Conservation (phyloP, 2,797 vertebrate genomes). For the Chiroxiphia lanceolata region DNA sequence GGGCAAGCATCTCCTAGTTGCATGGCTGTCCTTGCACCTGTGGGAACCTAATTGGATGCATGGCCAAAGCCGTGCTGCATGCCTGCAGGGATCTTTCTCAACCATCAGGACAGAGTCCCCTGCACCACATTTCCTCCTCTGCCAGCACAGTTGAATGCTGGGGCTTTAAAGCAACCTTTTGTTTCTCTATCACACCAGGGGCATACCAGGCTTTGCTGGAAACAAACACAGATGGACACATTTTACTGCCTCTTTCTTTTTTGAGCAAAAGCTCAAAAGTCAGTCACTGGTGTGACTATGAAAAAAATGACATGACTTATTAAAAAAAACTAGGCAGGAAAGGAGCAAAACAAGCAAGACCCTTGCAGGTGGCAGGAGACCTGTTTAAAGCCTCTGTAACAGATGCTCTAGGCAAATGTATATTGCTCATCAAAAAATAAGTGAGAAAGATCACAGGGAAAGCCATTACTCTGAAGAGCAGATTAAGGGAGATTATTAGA, state of each 20-base stretch:
- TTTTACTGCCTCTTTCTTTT: neutral
- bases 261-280: neutral
- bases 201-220: neutral
- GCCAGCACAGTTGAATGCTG: neutral
- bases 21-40: neutral
- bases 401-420: neutral
- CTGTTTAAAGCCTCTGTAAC: neutral
- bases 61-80: neutral
- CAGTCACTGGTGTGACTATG: neutral
- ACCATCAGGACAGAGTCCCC: neutral
- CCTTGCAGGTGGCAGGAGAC: neutral
- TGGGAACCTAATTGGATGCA: neutral
- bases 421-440: neutral
- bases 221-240: fast-evolving
- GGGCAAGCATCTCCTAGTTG: neutral
- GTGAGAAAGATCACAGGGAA: neutral
- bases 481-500: neutral
- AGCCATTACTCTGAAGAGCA: neutral
- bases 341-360: neutral
- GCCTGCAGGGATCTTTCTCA: neutral
- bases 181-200: neutral
- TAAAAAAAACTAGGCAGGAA: neutral
- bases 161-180: neutral
- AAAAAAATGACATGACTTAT: neutral
- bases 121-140: neutral